These are phyloP conservation scores for Syrista parreyssii DNA, from an alignment of 2,888 invertebrate species.

Conservation along the genomic window DNA sequence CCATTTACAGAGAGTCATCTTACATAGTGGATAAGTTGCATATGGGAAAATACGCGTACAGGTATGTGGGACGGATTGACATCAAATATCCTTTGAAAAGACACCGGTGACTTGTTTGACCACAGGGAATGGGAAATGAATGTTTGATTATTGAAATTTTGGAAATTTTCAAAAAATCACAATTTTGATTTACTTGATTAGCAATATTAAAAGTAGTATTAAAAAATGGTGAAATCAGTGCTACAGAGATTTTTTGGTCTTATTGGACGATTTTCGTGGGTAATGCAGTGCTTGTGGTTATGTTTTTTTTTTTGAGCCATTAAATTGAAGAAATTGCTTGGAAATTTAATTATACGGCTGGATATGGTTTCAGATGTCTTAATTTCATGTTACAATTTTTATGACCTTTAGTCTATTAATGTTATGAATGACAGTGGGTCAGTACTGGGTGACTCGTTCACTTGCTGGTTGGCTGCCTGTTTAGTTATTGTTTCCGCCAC, in stretches of 20 bases:
- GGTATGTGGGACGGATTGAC: slow-evolving; percentile 7
- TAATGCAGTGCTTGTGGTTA: neutral
- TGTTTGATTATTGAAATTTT: neutral
- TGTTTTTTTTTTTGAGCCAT: neutral
- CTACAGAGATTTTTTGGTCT: neutral
- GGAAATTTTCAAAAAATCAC: neutral
- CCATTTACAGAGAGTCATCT: neutral
- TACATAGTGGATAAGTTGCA: neutral
- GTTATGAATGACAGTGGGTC: slow-evolving; percentile 24
- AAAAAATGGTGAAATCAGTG: neutral
- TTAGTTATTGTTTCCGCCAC: slow-evolving; percentile 56
- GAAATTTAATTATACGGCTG: neutral
- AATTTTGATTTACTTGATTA: neutral
- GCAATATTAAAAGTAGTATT: neutral
- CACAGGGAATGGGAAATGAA: neutral
- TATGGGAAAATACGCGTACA: slow-evolving; percentile 15
- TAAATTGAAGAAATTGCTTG: neutral
- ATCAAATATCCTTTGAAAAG: neutral
- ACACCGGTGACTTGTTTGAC: neutral
- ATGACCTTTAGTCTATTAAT: slow-evolving; percentile 3
- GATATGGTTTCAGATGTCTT: neutral
- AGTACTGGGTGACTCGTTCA: slow-evolving; percentile 9
- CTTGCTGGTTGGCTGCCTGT: slow-evolving; percentile 36
- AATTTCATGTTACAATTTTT: neutral
- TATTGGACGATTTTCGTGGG: neutral